phyloP scores from a whole-genome alignment of 2,113 vertebrate species.

The Psittacus erithacus region DNA sequence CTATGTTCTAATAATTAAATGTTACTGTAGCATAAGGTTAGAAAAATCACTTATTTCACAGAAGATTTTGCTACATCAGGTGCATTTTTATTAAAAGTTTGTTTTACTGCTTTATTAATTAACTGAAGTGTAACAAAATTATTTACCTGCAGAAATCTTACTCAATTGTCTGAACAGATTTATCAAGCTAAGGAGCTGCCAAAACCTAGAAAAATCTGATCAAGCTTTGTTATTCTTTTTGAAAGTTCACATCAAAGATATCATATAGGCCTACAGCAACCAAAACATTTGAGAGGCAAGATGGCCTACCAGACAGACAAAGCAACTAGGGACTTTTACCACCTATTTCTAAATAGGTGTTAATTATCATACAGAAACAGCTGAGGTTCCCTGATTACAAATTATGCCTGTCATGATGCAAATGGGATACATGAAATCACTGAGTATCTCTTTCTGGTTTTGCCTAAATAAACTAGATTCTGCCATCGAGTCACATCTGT shows the following conservation, averaged over 20 bases:
- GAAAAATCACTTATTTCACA: background rate
- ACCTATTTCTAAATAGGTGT: background rate
- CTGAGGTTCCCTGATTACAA: background rate
- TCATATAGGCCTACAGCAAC: background rate
- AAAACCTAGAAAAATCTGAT: background rate
- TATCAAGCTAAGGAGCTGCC: background rate
- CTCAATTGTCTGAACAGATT: background rate
- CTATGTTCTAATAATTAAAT: background rate
- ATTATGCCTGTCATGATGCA: background rate
- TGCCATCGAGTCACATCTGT: background rate
- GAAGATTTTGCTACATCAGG: background rate
- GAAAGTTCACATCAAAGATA: background rate
- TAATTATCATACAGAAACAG: background rate
- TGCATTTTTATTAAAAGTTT: background rate
- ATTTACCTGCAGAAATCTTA: background rate
- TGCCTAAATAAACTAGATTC: background rate
- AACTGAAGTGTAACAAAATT: background rate
- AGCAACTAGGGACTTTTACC: background rate
- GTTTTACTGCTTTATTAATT: background rate
- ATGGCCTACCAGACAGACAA: background rate
- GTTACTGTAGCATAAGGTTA: background rate
- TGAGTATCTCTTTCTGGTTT: background rate
- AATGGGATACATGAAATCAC: background rate
- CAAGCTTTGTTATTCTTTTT: background rate
- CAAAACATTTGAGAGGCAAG: background rate